Percentiles rank a stretch among this genome's conserved stretches.
Conservation (phyloP, 2,113 vertebrate species). For the Pithys albifrons region DNA sequence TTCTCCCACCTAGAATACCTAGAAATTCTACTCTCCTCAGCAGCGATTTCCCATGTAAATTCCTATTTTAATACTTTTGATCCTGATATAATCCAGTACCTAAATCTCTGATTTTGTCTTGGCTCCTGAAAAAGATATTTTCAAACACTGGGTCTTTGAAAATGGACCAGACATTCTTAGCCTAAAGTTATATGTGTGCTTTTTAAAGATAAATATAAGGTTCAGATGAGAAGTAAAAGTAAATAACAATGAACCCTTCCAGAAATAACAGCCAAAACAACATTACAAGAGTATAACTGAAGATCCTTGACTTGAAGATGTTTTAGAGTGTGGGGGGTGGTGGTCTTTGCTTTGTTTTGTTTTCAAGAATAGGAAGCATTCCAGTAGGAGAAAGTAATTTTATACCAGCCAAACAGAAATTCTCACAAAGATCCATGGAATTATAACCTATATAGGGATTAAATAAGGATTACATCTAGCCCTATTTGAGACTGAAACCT, state of each 20-base stretch:
- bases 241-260: not conserved
- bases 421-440: not conserved
- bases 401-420: not conserved
- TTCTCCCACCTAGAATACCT: not conserved
- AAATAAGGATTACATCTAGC: not conserved
- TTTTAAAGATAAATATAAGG: not conserved
- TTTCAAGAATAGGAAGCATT: not conserved
- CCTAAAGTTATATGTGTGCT: not conserved
- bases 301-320: not conserved
- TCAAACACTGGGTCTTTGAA: not conserved
- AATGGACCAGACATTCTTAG: not conserved
- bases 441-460: not conserved
- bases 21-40: not conserved
- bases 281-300: not conserved
- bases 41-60: not conserved
- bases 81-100: not conserved
- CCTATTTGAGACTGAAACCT: not conserved
- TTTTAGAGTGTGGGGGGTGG: not conserved
- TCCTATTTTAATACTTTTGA: not conserved
- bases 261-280: not conserved
- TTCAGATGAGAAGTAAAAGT: not conserved
- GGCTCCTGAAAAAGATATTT: not conserved
- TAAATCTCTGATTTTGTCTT: not conserved
- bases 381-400: not conserved
- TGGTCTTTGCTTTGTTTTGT: not conserved